Evolutionary conservation across 2,797 vertebrate genomes (phyloP).

Genomic region (Chelonia mydas): DNA sequence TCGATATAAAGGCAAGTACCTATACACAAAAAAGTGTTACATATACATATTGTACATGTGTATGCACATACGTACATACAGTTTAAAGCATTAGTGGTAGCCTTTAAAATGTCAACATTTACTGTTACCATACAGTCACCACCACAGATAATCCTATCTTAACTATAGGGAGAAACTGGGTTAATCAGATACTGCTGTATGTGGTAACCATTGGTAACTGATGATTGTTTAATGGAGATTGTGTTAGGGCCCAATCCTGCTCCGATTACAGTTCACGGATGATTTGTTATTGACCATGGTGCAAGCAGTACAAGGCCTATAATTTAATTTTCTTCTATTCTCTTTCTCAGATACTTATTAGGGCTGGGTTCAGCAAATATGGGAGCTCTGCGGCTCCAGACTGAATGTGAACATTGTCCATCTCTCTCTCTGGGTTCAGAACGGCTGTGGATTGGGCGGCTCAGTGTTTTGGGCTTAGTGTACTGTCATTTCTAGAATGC

Average conservation of each 20-base stretch:
- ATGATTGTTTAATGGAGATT: background rate
- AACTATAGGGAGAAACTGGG: background rate
- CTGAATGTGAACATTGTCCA: background rate
- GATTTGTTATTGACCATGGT: background rate
- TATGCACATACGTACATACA: background rate
- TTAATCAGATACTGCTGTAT: background rate
- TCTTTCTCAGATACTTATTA: background rate
- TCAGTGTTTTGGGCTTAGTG: background rate
- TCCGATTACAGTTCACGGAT: background rate
- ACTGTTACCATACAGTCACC: no score
- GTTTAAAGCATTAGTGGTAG: background rate
- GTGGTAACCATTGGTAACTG: background rate
- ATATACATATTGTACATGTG: background rate
- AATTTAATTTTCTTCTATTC: background rate
- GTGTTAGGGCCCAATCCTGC: background rate
- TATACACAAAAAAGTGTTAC: background rate
- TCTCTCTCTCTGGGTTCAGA: background rate
- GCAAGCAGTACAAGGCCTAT: background rate
- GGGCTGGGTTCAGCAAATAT: rapidly evolving
- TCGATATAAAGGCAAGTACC: background rate
- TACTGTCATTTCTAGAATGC: rapidly evolving
- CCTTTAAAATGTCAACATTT: background rate
- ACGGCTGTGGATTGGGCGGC: background rate
- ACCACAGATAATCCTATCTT: no score
- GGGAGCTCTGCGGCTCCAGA: background rate